Evolutionary conservation across 2,888 invertebrate genomes (phyloP).

Genomic region (Xiphydria camelus): DNA sequence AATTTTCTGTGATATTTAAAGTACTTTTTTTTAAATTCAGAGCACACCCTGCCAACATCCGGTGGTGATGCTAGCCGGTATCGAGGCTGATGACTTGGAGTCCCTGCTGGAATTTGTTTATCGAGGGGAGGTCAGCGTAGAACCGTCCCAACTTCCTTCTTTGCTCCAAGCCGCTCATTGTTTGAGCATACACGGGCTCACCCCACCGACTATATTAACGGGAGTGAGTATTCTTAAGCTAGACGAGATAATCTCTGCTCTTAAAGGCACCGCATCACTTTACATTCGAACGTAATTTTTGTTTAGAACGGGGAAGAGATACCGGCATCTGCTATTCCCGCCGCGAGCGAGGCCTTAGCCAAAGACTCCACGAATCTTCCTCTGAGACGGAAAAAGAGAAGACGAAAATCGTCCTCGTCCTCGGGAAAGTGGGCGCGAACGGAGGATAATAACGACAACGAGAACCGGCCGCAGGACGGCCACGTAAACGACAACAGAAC

Average conservation of each 20-base stretch:
- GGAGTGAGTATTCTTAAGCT: constrained; percentile 40
- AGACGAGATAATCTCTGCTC: neutral
- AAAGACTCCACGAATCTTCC: constrained; percentile 60
- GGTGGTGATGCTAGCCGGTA: constrained; percentile 68
- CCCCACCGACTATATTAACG: constrained; percentile 57
- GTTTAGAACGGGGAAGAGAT: constrained; percentile 51
- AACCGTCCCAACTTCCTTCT: constrained; percentile 66
- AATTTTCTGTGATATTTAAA: too few relatives aligned
- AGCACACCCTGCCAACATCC: constrained; percentile 69
- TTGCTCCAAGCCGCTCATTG: constrained; percentile 67
- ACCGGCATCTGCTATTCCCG: constrained; percentile 46
- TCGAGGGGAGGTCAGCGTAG: constrained; percentile 67
- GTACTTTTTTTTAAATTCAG: constrained; percentile 48
- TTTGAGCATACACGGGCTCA: constrained; percentile 65
- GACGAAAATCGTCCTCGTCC: constrained; percentile 56
- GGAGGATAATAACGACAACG: constrained; percentile 30
- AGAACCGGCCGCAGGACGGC: constrained; percentile 29
- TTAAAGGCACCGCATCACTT: too few relatives aligned
- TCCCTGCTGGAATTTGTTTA: constrained; percentile 68
- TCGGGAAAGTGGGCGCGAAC: constrained; percentile 44
- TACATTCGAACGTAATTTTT: too few relatives aligned
- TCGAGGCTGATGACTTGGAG: constrained; percentile 65
- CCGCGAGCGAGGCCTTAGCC: constrained; percentile 55
- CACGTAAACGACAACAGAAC: constrained; percentile 32
- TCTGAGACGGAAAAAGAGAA: constrained; percentile 61